phyloP scores from a whole-genome alignment of 2,888 invertebrate species.

The Lysandra coridon region DNA sequence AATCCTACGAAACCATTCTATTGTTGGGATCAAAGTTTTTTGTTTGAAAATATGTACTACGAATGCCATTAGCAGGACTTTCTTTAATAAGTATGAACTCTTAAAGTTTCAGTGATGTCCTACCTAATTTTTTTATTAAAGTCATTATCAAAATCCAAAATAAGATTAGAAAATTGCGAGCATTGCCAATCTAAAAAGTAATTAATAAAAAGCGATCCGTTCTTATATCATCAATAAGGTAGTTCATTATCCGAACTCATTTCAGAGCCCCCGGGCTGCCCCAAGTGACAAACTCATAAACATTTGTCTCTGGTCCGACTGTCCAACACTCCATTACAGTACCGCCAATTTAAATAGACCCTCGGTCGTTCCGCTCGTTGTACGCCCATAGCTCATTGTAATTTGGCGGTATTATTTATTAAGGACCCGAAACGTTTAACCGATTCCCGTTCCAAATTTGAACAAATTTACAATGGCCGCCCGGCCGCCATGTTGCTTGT shows the following conservation, averaged over 20 bases:
- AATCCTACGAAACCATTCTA: no score
- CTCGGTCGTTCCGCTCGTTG: not conserved
- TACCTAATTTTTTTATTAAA: not conserved
- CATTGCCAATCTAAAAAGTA: not conserved
- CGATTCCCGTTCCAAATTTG: conserved; percentile 77
- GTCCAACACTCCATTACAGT: conserved; percentile 57
- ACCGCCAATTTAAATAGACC: conserved; percentile 54
- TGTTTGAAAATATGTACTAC: no score
- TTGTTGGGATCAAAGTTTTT: no score
- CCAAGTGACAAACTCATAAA: conserved; percentile 79
- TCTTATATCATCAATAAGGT: conserved; percentile 24
- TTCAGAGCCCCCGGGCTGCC: conserved; percentile 54
- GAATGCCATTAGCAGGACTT: no score
- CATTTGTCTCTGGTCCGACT: conserved; percentile 75
- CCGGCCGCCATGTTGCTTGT: conserved; percentile 48
- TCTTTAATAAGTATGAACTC: no score
- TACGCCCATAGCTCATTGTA: not conserved
- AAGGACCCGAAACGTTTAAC: conserved; percentile 77
- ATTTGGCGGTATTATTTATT: conserved; percentile 50
- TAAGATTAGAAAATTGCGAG: not conserved
- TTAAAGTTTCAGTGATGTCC: no score
- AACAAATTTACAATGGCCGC: conserved; percentile 78
- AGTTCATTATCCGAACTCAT: conserved; percentile 52
- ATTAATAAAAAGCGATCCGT: conserved; percentile 12
- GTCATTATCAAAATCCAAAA: not conserved